These are phyloP conservation scores for Galendromus occidentalis DNA, from an alignment of 1,140 invertebrate genomes.

Conservation along the genomic window DNA sequence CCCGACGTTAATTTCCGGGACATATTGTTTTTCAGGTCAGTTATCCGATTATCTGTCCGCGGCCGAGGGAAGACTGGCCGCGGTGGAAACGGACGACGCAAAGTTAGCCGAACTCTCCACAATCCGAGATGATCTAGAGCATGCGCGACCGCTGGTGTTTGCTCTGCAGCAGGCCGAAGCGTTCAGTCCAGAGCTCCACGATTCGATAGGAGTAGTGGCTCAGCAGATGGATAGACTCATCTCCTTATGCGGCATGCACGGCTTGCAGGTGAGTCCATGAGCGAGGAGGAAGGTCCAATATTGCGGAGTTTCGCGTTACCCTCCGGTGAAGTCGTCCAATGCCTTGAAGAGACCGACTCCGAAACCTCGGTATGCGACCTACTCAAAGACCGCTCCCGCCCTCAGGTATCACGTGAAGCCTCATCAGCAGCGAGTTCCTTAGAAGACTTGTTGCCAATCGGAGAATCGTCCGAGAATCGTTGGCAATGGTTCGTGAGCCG, in stretches of 20 bases:
- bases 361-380: not conserved
- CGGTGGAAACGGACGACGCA: not conserved
- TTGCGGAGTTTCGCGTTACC: too few relatives aligned
- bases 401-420: not conserved
- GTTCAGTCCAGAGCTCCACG: not conserved
- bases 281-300: too few relatives aligned
- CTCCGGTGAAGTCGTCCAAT: not conserved
- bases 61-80: not conserved
- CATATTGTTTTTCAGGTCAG: not conserved
- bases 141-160: not conserved
- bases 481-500: constrained; percentile 60
- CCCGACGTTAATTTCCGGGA: too few relatives aligned
- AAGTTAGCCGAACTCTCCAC: not conserved
- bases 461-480: constrained; percentile 27
- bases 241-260: not conserved
- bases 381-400: not conserved
- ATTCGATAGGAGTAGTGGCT: constrained; percentile 4
- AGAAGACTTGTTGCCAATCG: not conserved
- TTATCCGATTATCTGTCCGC: not conserved
- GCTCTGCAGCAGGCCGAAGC: not conserved
- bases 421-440: not conserved
- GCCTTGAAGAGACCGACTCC: not conserved
- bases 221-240: constrained; percentile 6
- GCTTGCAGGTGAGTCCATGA: not conserved
- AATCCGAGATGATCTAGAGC: not conserved